These are phyloP conservation scores for Gallinago nigripennis DNA, from an alignment of 2,797 vertebrate genomes.

Conservation along the genomic window DNA sequence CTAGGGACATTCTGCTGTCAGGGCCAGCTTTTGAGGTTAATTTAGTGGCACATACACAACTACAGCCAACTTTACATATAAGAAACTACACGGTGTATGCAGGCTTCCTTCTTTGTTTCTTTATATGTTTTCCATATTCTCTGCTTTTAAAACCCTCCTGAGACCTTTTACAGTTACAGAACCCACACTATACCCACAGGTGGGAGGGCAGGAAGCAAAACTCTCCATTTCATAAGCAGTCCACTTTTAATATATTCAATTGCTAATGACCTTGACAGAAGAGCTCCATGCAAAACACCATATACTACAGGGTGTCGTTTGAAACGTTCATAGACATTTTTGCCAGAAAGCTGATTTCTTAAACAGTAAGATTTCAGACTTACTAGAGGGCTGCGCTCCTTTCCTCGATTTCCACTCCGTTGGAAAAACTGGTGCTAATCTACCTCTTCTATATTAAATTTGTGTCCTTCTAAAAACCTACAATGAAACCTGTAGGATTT, in stretches of 20 bases:
- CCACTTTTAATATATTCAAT: conserved; percentile 63
- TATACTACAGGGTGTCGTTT: conserved; percentile 58
- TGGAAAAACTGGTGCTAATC: conserved; percentile 31
- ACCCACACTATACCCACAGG: conserved; percentile 71
- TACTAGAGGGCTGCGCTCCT: conserved; percentile 5
- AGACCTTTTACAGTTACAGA: conserved; percentile 67
- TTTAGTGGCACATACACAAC: conserved; percentile 56
- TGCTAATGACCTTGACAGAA: conserved; percentile 70
- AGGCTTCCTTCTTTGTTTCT: conserved; percentile 64
- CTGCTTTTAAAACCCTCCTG: conserved; percentile 66
- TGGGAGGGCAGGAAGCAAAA: conserved; percentile 69
- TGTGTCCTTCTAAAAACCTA: background rate
- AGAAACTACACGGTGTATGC: conserved; percentile 26
- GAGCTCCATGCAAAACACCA: conserved; percentile 55
- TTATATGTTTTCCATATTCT: conserved; percentile 76
- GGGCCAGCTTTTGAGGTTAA: conserved; percentile 85
- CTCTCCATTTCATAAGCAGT: conserved; percentile 65
- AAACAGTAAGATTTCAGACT: conserved; percentile 46
- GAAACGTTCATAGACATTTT: conserved; percentile 21
- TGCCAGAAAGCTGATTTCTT: conserved; percentile 59
- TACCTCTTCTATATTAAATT: background rate
- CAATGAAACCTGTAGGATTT: background rate
- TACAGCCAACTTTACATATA: conserved; percentile 58
- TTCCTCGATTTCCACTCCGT: conserved; percentile 7
- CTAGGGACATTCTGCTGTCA: conserved; percentile 83